phyloP scores from a whole-genome alignment of 2,888 invertebrate genomes.

The Prosapia bicincta region DNA sequence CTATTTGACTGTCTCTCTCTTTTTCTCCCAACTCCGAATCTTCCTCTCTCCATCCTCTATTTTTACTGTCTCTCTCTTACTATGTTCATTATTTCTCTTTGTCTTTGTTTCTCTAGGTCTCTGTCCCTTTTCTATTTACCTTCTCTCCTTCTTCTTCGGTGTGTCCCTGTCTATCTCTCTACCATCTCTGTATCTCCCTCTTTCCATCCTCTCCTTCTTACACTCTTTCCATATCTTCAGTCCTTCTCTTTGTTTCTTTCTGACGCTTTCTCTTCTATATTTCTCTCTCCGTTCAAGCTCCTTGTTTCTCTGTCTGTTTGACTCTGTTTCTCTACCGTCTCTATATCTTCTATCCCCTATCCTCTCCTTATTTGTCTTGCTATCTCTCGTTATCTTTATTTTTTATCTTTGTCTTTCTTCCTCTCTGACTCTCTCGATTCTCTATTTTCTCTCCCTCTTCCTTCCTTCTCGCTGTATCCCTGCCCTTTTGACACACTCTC shows the following conservation, averaged over 20 bases:
- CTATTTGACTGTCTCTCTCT: too few relatives aligned
- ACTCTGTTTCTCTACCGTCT: background rate
- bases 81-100: too few relatives aligned
- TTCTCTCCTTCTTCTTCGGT: background rate
- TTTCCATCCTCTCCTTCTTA: background rate
- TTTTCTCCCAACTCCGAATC: too few relatives aligned
- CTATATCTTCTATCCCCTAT: background rate
- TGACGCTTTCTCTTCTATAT: background rate
- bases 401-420: too few relatives aligned
- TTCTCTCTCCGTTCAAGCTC: background rate
- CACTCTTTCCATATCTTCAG: background rate
- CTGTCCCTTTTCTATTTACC: background rate
- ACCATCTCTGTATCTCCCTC: background rate
- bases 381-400: too few relatives aligned
- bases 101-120: background rate
- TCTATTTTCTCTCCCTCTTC: too few relatives aligned
- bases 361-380: too few relatives aligned
- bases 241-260: background rate
- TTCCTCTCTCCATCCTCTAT: too few relatives aligned
- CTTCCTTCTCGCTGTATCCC: too few relatives aligned
- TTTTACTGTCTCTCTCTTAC: too few relatives aligned
- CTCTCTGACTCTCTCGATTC: too few relatives aligned
- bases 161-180: background rate
- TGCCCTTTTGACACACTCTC: too few relatives aligned
- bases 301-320: background rate